These are phyloP conservation scores for Folsomia candida DNA, from an alignment of 2,888 invertebrate genomes.

Conservation along the genomic window DNA sequence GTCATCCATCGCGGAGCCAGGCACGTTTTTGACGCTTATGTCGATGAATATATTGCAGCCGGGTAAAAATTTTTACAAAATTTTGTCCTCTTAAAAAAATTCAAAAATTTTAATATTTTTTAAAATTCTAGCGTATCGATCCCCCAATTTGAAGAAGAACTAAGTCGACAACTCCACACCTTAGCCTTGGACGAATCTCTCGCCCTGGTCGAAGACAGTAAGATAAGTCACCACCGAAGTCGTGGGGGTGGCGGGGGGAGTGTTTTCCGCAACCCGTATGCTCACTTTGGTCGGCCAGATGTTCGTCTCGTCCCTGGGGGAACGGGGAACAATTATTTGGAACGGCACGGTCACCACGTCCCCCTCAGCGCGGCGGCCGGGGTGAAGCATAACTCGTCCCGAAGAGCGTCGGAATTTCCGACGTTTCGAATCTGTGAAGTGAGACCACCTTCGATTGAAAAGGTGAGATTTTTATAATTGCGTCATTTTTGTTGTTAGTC, in stretches of 20 bases:
- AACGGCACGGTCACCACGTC: constrained; percentile 36
- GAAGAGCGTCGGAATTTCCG: constrained; percentile 41
- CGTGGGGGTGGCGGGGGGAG: constrained; percentile 23
- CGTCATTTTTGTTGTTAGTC: too few relatives aligned
- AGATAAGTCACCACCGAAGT: constrained; percentile 33
- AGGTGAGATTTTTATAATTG: too few relatives aligned
- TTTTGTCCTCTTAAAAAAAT: too few relatives aligned
- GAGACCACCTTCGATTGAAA: constrained; percentile 52
- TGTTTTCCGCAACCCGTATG: constrained; percentile 50
- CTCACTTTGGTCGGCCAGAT: constrained; percentile 52
- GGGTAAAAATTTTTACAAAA: constrained; percentile 36
- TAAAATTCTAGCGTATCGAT: constrained; percentile 46
- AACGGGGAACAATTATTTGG: not conserved
- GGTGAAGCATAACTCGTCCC: constrained; percentile 20
- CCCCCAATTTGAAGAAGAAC: constrained; percentile 49
- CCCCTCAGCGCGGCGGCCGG: constrained; percentile 23
- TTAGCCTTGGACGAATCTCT: constrained; percentile 51
- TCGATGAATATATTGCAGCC: constrained; percentile 49
- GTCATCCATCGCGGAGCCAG: constrained; percentile 52
- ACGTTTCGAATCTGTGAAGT: constrained; percentile 52
- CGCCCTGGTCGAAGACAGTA: constrained; percentile 51
- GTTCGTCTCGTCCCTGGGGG: constrained; percentile 45
- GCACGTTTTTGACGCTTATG: constrained; percentile 52
- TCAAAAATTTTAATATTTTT: too few relatives aligned
- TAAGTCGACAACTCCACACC: constrained; percentile 50